These are phyloP conservation scores for Philotrypesis tridentata DNA, from an alignment of 1,140 invertebrate species.

Conservation along the genomic window DNA sequence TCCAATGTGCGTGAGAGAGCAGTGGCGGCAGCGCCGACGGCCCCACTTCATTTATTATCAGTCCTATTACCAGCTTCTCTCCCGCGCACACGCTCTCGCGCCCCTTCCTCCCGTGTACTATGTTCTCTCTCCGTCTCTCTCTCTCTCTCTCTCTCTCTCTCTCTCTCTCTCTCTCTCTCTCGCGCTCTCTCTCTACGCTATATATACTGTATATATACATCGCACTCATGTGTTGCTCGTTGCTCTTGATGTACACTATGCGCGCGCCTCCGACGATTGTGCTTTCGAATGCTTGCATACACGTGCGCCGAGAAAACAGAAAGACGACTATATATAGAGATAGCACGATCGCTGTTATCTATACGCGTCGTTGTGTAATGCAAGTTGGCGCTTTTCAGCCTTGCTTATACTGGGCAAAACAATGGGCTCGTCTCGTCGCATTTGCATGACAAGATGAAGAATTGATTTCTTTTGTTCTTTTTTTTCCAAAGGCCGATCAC, in stretches of 20 bases:
- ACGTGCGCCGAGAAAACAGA: not conserved
- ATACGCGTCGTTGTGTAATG: not conserved
- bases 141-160: no score
- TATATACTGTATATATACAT: not conserved
- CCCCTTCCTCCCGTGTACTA: conserved; percentile 7
- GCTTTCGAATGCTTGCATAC: not conserved
- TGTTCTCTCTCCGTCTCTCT: no score
- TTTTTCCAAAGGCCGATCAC: conserved; percentile 19
- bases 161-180: conserved; percentile 1
- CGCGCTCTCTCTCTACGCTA: not conserved
- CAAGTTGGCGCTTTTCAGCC: not conserved
- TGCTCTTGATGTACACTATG: not conserved
- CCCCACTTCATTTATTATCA: conserved; percentile 48
- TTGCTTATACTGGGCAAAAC: not conserved
- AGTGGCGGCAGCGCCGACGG: not conserved
- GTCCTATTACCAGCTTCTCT: conserved; percentile 41
- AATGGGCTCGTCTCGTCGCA: not conserved
- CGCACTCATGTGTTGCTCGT: not conserved
- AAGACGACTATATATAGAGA: not conserved
- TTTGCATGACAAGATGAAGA: conserved; percentile 13
- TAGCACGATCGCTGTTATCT: not conserved
- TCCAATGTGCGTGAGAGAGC: conserved; percentile 37
- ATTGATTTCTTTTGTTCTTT: no score
- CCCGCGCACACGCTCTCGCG: conserved; percentile 11
- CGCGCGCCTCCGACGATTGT: not conserved